Evolutionary conservation across 2,113 vertebrate species (phyloP).

Genomic region (Alces alces): DNA sequence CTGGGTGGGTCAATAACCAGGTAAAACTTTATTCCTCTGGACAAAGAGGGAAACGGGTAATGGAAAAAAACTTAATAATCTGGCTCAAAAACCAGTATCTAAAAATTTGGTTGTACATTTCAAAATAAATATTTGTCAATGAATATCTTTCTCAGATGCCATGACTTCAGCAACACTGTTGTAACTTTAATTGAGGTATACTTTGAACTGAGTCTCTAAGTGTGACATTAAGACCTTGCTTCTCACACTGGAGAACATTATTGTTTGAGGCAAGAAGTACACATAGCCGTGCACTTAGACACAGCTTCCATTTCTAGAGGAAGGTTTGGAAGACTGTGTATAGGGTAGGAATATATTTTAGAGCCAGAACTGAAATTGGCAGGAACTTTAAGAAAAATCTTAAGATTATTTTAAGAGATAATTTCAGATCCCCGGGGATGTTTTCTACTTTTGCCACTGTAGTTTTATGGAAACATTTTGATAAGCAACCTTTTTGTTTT

Average conservation of each 20-base stretch:
- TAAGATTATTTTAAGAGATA: background rate
- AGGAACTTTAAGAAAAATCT: constrained; percentile 23
- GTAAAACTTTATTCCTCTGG: background rate
- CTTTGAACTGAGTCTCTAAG: background rate
- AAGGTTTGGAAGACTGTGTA: background rate
- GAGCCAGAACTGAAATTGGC: background rate
- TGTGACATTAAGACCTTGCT: background rate
- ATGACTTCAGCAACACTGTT: background rate
- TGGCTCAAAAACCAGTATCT: background rate
- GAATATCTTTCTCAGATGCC: constrained; percentile 2
- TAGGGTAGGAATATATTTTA: background rate
- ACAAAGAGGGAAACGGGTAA: background rate
- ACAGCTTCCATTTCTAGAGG: background rate
- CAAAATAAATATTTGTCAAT: background rate
- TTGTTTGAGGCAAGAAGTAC: background rate
- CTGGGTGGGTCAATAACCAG: background rate
- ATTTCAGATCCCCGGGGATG: background rate
- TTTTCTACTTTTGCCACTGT: background rate
- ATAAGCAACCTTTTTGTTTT: background rate
- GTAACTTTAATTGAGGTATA: background rate
- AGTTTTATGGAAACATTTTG: constrained; percentile 2
- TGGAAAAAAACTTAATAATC: background rate
- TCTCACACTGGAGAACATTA: background rate
- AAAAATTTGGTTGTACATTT: background rate
- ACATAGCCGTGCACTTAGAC: background rate